Conservation (phyloP, 2,888 invertebrate genomes). For the Germaria angustata region DNA sequence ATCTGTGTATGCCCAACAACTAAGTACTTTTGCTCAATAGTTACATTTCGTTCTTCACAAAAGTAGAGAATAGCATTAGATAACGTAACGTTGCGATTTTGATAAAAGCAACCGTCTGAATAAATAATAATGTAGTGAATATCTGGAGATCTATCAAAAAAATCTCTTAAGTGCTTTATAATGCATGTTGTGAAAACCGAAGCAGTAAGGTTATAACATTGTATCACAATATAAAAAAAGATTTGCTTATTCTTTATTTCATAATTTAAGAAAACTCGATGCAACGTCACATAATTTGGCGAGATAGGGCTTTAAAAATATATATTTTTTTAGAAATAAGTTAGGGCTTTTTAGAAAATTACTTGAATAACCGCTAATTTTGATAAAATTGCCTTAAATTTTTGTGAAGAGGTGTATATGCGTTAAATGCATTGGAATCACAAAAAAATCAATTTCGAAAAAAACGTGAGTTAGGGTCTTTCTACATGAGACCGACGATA, state of each 20-base stretch:
- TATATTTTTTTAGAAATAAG: constrained; percentile 12
- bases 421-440: constrained; percentile 1
- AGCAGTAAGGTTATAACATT: constrained; percentile 1
- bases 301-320: constrained; percentile 7
- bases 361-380: constrained; percentile 16
- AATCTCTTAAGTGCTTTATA: constrained; percentile 24
- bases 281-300: constrained; percentile 10
- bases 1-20: constrained; percentile 36
- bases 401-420: constrained; percentile 1
- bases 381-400: constrained; percentile 3
- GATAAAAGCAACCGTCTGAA: constrained; percentile 20
- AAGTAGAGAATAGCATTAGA: constrained; percentile 23
- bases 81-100: constrained; percentile 25
- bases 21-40: constrained; percentile 33
- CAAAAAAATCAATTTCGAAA: not conserved
- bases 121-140: constrained; percentile 11
- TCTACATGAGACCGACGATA: not conserved
- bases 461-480: too few relatives aligned
- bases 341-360: constrained; percentile 21
- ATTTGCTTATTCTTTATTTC: constrained; percentile 6
- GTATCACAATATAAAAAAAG: constrained; percentile 10
- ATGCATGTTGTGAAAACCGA: constrained; percentile 22
- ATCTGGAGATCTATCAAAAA: not conserved
- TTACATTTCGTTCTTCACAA: constrained; percentile 29
- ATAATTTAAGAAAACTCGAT: constrained; percentile 5